Conservation (phyloP, 2,888 invertebrate species). For the Aspidiotus destructor region DNA sequence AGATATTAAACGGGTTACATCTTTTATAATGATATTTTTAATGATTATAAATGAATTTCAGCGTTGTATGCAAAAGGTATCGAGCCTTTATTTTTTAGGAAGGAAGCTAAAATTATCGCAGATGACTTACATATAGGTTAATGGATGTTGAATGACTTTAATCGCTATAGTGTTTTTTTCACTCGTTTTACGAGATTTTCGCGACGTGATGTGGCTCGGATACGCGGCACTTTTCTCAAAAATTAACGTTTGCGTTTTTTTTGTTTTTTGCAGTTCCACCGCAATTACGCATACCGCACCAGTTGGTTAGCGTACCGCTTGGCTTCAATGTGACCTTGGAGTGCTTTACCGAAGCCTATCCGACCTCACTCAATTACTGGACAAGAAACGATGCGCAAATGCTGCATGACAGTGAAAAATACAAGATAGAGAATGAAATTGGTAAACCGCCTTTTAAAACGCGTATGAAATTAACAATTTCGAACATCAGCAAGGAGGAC, state of each 20-base stretch:
- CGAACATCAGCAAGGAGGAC: conserved; percentile 62
- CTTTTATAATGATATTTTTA: conserved; percentile 31
- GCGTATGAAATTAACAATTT: conserved; percentile 75
- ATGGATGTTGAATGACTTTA: conserved; percentile 28
- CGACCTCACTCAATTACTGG: conserved; percentile 84
- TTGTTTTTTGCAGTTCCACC: conserved; percentile 60
- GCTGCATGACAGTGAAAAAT: conserved; percentile 77
- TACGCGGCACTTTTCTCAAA: too few relatives aligned
- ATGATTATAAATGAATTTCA: conserved; percentile 30
- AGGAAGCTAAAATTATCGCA: conserved; percentile 3
- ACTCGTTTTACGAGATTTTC: conserved; percentile 16
- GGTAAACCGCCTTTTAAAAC: conserved; percentile 55
- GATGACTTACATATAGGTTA: conserved; percentile 8
- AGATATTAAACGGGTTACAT: conserved; percentile 30
- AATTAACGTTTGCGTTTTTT: neutral
- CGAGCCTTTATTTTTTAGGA: neutral
- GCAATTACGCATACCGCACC: conserved; percentile 85
- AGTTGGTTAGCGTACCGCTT: conserved; percentile 74
- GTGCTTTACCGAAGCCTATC: conserved; percentile 84
- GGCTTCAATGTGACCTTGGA: conserved; percentile 75
- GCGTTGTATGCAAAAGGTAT: conserved; percentile 21
- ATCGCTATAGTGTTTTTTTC: conserved; percentile 1
- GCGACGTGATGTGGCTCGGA: neutral
- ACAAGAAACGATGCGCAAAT: conserved; percentile 76
- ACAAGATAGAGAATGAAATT: conserved; percentile 45